Conservation (phyloP, 2,888 invertebrate genomes). For the Dioctria linearis region DNA sequence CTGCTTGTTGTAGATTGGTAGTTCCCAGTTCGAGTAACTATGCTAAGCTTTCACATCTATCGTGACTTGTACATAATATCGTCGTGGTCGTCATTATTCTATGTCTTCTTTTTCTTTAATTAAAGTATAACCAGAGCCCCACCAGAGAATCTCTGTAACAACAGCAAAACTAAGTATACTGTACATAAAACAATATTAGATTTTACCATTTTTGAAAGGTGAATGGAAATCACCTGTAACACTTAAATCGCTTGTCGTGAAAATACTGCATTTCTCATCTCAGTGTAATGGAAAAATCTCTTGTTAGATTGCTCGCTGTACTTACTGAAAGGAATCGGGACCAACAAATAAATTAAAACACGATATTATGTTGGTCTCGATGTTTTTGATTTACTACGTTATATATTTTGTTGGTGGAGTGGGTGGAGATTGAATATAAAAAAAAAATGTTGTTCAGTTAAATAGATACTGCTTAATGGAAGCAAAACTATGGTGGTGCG, state of each 20-base stretch:
- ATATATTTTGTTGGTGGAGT: not conserved
- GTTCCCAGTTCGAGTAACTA: not conserved
- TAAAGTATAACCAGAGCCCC: constrained; percentile 1
- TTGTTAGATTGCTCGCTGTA: not conserved
- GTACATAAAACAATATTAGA: constrained; percentile 4
- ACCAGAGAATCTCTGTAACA: not conserved
- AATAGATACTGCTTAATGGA: too few relatives aligned
- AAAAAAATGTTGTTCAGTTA: not conserved
- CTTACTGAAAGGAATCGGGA: constrained; percentile 28
- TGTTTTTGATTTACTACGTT: not conserved
- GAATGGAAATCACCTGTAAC: constrained; percentile 50
- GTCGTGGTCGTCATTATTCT: not conserved
- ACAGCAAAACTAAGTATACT: not conserved
- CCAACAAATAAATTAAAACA: constrained; percentile 29
- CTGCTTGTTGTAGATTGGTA: too few relatives aligned
- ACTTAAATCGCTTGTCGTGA: constrained; percentile 42
- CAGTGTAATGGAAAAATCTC: constrained; percentile 37
- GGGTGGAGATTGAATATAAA: not conserved
- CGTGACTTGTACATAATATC: constrained; percentile 14
- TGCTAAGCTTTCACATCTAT: constrained; percentile 39
- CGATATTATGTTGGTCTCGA: constrained; percentile 7
- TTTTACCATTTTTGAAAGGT: constrained; percentile 47
- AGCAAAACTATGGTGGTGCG: too few relatives aligned
- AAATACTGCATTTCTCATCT: constrained; percentile 16
- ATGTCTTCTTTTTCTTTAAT: constrained; percentile 2